A percentile compares a stretch with the other conserved stretches of the same genome.
Conservation (phyloP, 1,140 invertebrate species). For the Rhizoglyphus robini region DNA sequence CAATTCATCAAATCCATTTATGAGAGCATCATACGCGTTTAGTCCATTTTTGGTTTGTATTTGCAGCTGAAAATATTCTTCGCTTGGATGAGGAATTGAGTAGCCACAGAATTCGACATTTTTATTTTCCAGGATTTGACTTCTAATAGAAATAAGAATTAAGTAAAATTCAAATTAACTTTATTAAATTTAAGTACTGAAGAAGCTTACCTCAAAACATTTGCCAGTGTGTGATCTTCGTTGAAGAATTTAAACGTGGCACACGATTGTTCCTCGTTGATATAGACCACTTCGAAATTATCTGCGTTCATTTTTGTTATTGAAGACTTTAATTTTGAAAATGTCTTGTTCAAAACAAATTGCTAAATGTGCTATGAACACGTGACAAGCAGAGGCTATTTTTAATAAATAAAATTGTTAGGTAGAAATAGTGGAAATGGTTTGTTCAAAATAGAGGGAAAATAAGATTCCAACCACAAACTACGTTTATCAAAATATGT, state of each 20-base stretch:
- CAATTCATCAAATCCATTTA: conserved; percentile 16
- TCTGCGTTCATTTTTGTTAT: neutral
- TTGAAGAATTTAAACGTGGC: conserved; percentile 20
- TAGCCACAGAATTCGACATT: conserved; percentile 25
- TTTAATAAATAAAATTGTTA: too few species aligned
- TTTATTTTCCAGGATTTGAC: conserved; percentile 23
- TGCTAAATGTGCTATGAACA: too few species aligned
- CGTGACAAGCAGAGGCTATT: too few species aligned
- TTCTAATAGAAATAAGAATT: neutral
- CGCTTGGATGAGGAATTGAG: conserved; percentile 24
- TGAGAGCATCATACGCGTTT: conserved; percentile 10
- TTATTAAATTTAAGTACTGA: neutral
- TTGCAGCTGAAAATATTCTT: conserved; percentile 22
- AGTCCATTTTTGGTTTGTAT: conserved; percentile 21
- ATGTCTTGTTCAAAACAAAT: too few species aligned
- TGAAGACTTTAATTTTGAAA: too few species aligned
- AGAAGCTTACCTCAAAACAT: conserved; percentile 19
- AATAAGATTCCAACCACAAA: neutral
- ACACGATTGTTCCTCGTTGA: conserved; percentile 19
- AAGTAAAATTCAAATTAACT: neutral
- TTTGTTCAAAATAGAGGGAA: neutral
- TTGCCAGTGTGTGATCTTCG: conserved; percentile 25
- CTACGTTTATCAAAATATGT: neutral
- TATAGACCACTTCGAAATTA: conserved; percentile 12
- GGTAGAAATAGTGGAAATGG: too few species aligned